Evolutionary conservation across 2,888 invertebrate species (phyloP).

Genomic region (Rhamnusium bicolor): DNA sequence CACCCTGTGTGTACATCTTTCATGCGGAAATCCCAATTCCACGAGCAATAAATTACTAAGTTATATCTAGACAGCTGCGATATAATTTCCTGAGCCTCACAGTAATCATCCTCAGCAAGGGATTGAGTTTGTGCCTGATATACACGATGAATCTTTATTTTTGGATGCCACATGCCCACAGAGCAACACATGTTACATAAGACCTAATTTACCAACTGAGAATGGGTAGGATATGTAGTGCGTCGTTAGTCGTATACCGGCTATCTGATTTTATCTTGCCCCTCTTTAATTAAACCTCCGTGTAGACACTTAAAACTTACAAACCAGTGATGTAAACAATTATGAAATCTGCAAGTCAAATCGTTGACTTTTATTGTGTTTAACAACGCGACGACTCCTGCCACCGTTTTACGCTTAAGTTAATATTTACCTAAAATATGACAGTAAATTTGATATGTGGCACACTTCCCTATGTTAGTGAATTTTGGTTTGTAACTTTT

Average conservation of each 20-base stretch:
- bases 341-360: constrained; percentile 39
- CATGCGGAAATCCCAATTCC: constrained; percentile 23
- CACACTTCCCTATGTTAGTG: neutral
- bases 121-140: constrained; percentile 17
- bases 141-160: constrained; percentile 46
- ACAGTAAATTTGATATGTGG: neutral
- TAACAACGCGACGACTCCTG: constrained; percentile 21
- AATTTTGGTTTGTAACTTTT: too few species aligned
- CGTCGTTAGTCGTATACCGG: constrained; percentile 1
- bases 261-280: constrained; percentile 25
- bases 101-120: constrained; percentile 40
- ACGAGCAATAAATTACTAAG: constrained; percentile 27
- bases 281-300: constrained; percentile 24
- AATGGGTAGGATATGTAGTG: neutral
- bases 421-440: constrained; percentile 1
- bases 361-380: constrained; percentile 24
- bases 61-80: constrained; percentile 32
- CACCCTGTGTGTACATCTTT: constrained; percentile 11
- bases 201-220: constrained; percentile 39
- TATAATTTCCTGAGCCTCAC: constrained; percentile 32
- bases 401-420: constrained; percentile 15
- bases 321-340: constrained; percentile 31
- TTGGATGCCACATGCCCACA: constrained; percentile 48
- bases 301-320: constrained; percentile 33
- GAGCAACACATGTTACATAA: constrained; percentile 53